Conservation (phyloP, 2,888 invertebrate genomes). For the Eupithecia subfuscata region DNA sequence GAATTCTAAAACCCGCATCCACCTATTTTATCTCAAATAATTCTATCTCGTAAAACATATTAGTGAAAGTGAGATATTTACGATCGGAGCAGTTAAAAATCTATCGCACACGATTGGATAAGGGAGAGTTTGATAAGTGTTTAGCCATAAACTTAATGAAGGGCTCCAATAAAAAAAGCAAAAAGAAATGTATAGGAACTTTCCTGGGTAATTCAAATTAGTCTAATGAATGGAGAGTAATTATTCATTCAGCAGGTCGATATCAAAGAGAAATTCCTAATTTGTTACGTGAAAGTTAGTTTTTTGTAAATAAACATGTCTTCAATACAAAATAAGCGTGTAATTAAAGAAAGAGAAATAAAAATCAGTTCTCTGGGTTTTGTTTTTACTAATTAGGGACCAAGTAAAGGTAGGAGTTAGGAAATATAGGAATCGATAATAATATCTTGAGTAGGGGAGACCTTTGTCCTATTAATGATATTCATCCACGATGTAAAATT, state of each 20-base stretch:
- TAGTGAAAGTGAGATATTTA: slow-evolving; percentile 69
- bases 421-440: neutral
- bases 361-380: neutral
- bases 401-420: neutral
- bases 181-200: slow-evolving; percentile 65
- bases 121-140: slow-evolving; percentile 57
- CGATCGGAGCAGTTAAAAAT: slow-evolving; percentile 57
- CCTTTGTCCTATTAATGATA: too few relatives aligned
- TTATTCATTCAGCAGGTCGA: slow-evolving; percentile 48
- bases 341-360: neutral
- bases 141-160: slow-evolving; percentile 68
- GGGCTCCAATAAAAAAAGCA: slow-evolving; percentile 65
- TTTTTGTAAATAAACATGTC: slow-evolving; percentile 10
- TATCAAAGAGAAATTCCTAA: slow-evolving; percentile 39
- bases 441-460: neutral
- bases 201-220: slow-evolving; percentile 63
- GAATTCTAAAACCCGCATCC: neutral
- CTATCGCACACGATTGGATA: slow-evolving; percentile 53
- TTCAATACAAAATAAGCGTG: neutral
- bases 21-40: slow-evolving; percentile 37
- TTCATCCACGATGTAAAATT: too few relatives aligned
- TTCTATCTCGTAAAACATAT: slow-evolving; percentile 45
- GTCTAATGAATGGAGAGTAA: slow-evolving; percentile 56
- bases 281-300: slow-evolving; percentile 36
- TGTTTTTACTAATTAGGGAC: neutral